Base-by-base conservation (phyloP, 2,888 invertebrate genomes). In the Pocota personata region DNA sequence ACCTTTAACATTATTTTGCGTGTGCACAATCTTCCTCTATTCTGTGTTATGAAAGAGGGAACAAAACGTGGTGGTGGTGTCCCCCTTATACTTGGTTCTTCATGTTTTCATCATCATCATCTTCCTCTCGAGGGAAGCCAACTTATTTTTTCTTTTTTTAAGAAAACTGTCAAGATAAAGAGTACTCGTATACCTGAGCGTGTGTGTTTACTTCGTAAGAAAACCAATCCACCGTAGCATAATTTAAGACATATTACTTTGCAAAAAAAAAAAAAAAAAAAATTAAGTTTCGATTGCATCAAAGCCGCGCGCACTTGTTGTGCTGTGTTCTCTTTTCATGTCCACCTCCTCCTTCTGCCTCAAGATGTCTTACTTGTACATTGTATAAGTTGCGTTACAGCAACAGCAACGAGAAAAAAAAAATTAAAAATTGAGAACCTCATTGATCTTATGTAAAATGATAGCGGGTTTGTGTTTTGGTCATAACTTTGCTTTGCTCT, bases 391-490 rank as follows among this genome's bases (percentile, higher is more conserved):
- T 69, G 66, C 78, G 55, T 83, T 78, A 78, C 80, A 80, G 50
- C 82, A 76, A 43, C 66, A 80, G 60, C 57, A 66, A 50, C 48
- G 19, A 8, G 69, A 67, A 57, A 32, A 35, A 30, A 75, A 71
- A 30, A 48, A 24, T 8, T 66, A 57, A 72, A 78, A 78, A 79
- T 55, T 12, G 73, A 83, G 80, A 80, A 80, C 62, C 83, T 66
- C 77, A 87, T 87, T 87, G 83, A 87, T 87, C 83, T 87, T 82
- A 87, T 82, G 87, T 82, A 82, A 90, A 90, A 90, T 89, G 89
- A 90, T 89, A 90, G 90, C 90, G 89, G 88, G 88, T 89, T 86
- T 73, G 86, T 86, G 75, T 82, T 80, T 80, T 82, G 80, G 76
- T 72, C 80, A 86, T 87, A 86, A 82, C 76, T 82, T 60, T 73